phyloP scores from a whole-genome alignment of 2,888 invertebrate species.

The Meghimatium bilineatum region DNA sequence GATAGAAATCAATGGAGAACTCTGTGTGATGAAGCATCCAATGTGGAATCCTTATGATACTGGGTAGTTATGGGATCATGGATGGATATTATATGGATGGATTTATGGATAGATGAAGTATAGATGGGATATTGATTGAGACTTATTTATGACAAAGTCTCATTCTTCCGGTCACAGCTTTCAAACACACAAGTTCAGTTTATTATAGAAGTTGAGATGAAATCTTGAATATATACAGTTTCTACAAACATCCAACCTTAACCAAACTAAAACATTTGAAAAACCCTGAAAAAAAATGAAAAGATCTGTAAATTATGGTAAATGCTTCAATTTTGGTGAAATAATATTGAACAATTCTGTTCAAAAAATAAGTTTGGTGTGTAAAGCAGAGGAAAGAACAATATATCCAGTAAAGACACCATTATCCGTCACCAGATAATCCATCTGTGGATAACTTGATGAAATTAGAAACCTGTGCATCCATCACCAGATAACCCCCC shows the following conservation, averaged over 20 bases:
- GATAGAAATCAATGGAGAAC: too few species aligned
- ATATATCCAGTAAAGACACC: constrained; percentile 38
- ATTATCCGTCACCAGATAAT: constrained; percentile 14
- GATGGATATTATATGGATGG: too few species aligned
- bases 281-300: constrained; percentile 7
- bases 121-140: too few species aligned
- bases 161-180: too few species aligned
- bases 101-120: too few species aligned
- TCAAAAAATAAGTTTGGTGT: constrained; percentile 35
- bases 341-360: constrained; percentile 16
- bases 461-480: neutral
- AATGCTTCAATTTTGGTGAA: neutral
- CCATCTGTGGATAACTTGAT: too few species aligned
- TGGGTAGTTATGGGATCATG: too few species aligned
- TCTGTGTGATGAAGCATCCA: too few species aligned
- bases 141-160: too few species aligned
- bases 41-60: too few species aligned
- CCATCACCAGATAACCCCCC: constrained; percentile 40
- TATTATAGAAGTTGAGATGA: too few species aligned
- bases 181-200: too few species aligned
- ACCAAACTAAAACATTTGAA: constrained; percentile 34
- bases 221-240: neutral
- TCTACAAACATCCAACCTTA: constrained; percentile 13
- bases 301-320: neutral
- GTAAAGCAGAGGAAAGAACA: constrained; percentile 39